A percentile compares a stretch with the other conserved stretches of the same genome.
phyloP scores from a whole-genome alignment of 2,113 vertebrate species.

The Colistium nudipinnis region DNA sequence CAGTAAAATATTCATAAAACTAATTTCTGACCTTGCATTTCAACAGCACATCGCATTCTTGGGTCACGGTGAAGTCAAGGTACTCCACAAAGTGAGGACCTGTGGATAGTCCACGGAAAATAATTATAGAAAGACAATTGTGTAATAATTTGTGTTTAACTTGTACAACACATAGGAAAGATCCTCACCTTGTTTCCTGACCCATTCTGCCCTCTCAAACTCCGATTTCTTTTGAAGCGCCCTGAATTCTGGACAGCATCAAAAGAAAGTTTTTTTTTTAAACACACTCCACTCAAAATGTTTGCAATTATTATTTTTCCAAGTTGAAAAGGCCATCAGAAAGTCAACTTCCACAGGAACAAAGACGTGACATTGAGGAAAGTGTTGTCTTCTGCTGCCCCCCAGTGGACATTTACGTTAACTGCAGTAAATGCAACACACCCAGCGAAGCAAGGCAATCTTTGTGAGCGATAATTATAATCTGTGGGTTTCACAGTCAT shows the following conservation, averaged over 20 bases:
- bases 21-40: conserved; percentile 90
- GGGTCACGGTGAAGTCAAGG: conserved; percentile 92
- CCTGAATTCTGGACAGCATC: conserved; percentile 87
- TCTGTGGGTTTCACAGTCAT: neutral
- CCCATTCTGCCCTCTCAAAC: conserved; percentile 95
- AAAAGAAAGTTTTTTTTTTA: conserved; percentile 1
- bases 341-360: neutral
- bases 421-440: conserved; percentile 47
- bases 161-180: neutral
- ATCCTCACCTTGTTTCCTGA: conserved; percentile 93
- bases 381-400: conserved; percentile 71
- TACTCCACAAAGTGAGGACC: conserved; percentile 98
- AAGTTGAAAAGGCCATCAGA: conserved; percentile 1
- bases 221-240: conserved; percentile 94
- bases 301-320: neutral
- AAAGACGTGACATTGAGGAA: neutral
- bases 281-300: neutral
- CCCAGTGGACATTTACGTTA: conserved; percentile 56
- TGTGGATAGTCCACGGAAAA: conserved; percentile 60
- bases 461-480: too few species aligned
- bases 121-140: neutral
- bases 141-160: neutral
- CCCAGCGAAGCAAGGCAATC: neutral
- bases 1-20: neutral
- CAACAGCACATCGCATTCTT: conserved; percentile 91